Evolutionary conservation across 2,797 vertebrate species (phyloP).

Genomic region (Anguilla obscura): DNA sequence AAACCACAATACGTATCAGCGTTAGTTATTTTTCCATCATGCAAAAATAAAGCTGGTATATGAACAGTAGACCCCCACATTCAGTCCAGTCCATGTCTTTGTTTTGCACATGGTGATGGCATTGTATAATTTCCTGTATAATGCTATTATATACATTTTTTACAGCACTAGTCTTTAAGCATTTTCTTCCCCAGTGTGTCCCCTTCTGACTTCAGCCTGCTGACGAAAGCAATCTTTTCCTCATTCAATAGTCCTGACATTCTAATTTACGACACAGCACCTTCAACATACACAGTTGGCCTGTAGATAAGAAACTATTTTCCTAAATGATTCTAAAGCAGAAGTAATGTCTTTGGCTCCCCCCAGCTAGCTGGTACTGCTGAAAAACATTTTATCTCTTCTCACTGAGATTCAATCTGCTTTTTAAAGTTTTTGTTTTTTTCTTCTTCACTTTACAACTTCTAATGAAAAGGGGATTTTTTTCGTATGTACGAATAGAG

Average conservation of each 20-base stretch:
- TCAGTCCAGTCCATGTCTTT: not conserved
- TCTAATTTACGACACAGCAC: conserved; percentile 22
- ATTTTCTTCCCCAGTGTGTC: not conserved
- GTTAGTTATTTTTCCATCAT: not conserved
- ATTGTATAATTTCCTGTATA: conserved; percentile 10
- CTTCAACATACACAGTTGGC: conserved; percentile 32
- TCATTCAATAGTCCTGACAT: conserved; percentile 10
- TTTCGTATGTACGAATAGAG: not conserved
- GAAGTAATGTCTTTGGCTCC: conserved; percentile 57
- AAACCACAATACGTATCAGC: not conserved
- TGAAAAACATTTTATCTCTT: conserved; percentile 17
- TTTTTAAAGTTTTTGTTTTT: not conserved
- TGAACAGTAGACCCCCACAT: not conserved
- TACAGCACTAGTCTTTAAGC: conserved; percentile 8
- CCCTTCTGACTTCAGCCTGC: not conserved
- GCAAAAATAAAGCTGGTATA: not conserved
- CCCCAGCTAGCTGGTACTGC: conserved; percentile 51
- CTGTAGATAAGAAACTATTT: conserved; percentile 57
- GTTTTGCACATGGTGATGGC: not conserved
- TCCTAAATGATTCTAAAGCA: conserved; percentile 61
- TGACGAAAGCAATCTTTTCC: not conserved
- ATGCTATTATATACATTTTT: conserved; percentile 12
- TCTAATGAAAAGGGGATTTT: not conserved
- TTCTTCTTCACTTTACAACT: not conserved
- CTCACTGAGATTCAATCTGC: conserved; percentile 27